Conservation (phyloP, 1,140 invertebrate species). For the Mya arenaria region DNA sequence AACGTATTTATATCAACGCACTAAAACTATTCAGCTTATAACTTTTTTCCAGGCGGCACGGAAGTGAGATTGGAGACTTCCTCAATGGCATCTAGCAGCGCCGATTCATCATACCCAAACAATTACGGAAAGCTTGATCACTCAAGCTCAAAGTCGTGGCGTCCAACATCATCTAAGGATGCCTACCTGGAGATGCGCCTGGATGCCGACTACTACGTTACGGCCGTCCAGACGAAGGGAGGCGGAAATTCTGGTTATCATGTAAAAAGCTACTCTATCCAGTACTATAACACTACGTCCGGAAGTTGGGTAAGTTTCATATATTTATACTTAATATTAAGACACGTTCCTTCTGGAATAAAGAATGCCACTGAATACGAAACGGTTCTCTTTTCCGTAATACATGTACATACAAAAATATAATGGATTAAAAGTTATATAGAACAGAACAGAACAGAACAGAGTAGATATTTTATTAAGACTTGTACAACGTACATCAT, state of each 20-base stretch:
- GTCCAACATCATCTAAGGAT: neutral
- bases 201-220: conserved; percentile 31
- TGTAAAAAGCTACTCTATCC: conserved; percentile 27
- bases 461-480: too few species aligned
- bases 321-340: too few species aligned
- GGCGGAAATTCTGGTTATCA: conserved; percentile 12
- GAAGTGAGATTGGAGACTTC: conserved; percentile 1
- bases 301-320: conserved; percentile 21
- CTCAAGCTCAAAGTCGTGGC: conserved; percentile 8
- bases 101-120: conserved; percentile 7
- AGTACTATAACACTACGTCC: conserved; percentile 40
- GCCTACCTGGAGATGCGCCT: conserved; percentile 33
- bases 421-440: neutral
- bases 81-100: too few species aligned
- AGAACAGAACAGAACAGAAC: neutral
- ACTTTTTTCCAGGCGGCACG: neutral
- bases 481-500: too few species aligned
- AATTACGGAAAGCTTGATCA: conserved; percentile 29
- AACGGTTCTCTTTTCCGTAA: neutral
- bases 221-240: conserved; percentile 36
- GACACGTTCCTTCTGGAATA: too few species aligned
- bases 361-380: too few species aligned
- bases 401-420: neutral
- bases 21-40: neutral
- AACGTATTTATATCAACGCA: neutral